These are phyloP conservation scores for Crocallis elinguaria DNA, from an alignment of 2,888 invertebrate genomes.

Conservation along the genomic window DNA sequence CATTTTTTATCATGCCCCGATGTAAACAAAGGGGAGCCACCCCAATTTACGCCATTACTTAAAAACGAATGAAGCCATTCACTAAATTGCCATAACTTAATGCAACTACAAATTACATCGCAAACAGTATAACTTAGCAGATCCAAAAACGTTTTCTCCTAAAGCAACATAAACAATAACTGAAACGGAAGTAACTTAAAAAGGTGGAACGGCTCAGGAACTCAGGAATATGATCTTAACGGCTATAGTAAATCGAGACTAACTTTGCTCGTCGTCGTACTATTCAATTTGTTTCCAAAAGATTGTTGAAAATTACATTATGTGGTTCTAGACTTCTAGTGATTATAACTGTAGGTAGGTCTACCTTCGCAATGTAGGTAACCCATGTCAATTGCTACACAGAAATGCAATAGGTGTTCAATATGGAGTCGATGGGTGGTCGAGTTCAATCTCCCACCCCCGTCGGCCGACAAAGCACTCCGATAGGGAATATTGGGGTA, in stretches of 20 bases:
- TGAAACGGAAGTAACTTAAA: conserved; percentile 20
- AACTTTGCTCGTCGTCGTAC: conserved; percentile 48
- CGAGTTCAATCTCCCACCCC: conserved; percentile 46
- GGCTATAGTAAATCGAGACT: conserved; percentile 50
- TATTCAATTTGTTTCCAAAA: conserved; percentile 39
- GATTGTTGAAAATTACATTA: conserved; percentile 26
- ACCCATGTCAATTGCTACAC: conserved; percentile 16
- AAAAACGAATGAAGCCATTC: conserved; percentile 16
- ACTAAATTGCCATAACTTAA: conserved; percentile 22
- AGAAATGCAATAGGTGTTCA: conserved; percentile 45
- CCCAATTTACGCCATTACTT: conserved; percentile 20
- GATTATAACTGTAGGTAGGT: no score
- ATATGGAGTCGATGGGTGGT: conserved; percentile 44
- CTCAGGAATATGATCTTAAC: conserved; percentile 42
- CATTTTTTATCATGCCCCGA: conserved; percentile 26
- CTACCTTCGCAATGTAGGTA: conserved; percentile 42
- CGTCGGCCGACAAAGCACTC: conserved; percentile 56
- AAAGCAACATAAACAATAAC: conserved; percentile 18
- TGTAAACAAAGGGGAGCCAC: conserved; percentile 28
- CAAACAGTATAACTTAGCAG: conserved; percentile 8
- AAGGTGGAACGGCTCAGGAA: conserved; percentile 23
- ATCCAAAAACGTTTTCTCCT: conserved; percentile 16
- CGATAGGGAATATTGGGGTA: conserved; percentile 67
- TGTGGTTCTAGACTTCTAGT: conserved; percentile 24
- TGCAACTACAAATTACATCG: conserved; percentile 5